Percentiles rank a stretch among this genome's conserved stretches.
Conservation (phyloP, 2,113 vertebrate species). For the Scalopus aquaticus region DNA sequence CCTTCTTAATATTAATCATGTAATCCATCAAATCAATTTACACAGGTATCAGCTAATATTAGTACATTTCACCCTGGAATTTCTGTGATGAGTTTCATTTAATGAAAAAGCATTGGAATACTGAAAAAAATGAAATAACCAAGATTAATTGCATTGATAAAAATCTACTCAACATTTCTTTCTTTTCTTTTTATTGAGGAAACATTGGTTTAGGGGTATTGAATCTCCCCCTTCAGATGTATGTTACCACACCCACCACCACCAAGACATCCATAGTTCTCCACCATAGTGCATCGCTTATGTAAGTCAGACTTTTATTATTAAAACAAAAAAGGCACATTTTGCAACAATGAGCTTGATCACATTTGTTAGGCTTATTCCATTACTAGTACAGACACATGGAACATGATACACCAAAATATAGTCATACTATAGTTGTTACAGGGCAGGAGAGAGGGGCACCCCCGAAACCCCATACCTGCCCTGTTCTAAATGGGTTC, state of each 20-base stretch:
- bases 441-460: no score
- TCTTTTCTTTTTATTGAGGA: no score
- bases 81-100: background rate
- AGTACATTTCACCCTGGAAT: background rate
- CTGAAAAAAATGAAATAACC: slow-evolving; percentile 28
- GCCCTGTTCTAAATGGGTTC: no score
- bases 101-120: background rate
- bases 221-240: no score
- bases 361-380: background rate
- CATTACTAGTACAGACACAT: background rate
- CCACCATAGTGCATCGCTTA: background rate
- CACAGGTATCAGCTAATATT: background rate
- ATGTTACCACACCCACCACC: no score
- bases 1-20: background rate
- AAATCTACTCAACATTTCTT: background rate
- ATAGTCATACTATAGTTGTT: background rate
- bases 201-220: no score
- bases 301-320: background rate
- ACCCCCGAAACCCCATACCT: no score
- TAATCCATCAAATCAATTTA: background rate
- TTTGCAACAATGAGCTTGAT: background rate
- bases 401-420: background rate
- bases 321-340: background rate
- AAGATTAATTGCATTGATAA: background rate
- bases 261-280: no score